These are phyloP conservation scores for Nymphalis polychloros DNA, from an alignment of 2,888 invertebrate species.

Conservation along the genomic window DNA sequence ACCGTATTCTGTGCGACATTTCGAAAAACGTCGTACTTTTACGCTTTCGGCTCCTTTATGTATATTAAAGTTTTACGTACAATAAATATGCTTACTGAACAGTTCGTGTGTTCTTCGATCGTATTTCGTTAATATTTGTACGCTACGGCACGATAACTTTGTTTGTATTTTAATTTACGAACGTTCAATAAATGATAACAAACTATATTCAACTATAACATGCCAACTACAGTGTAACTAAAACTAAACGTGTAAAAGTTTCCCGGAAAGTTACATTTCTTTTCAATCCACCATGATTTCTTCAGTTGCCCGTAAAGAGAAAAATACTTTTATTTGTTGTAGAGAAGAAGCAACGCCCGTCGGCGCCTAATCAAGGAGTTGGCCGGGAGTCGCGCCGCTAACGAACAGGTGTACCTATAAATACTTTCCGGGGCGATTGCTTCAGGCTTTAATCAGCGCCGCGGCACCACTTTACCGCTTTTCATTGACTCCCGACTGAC, in stretches of 20 bases:
- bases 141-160: background rate
- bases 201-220: background rate
- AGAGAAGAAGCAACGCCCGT: conserved; percentile 73
- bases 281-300: conserved; percentile 50
- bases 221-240: conserved; percentile 1
- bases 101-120: background rate
- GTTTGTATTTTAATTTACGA: background rate
- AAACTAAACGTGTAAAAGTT: conserved; percentile 27
- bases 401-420: conserved; percentile 82
- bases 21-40: conserved; percentile 45
- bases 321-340: conserved; percentile 76
- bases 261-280: conserved; percentile 23
- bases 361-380: conserved; percentile 81
- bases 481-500: conserved; percentile 79
- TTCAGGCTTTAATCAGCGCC: conserved; percentile 81
- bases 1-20: conserved; percentile 50
- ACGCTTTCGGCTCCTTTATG: background rate
- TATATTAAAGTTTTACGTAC: background rate
- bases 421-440: conserved; percentile 80
- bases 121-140: background rate
- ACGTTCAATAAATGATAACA: background rate
- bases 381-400: conserved; percentile 76
- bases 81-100: background rate
- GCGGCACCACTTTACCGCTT: conserved; percentile 78
- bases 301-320: conserved; percentile 63